phyloP scores from a whole-genome alignment of 2,797 vertebrate genomes.

The Brachyalestes nurse region DNA sequence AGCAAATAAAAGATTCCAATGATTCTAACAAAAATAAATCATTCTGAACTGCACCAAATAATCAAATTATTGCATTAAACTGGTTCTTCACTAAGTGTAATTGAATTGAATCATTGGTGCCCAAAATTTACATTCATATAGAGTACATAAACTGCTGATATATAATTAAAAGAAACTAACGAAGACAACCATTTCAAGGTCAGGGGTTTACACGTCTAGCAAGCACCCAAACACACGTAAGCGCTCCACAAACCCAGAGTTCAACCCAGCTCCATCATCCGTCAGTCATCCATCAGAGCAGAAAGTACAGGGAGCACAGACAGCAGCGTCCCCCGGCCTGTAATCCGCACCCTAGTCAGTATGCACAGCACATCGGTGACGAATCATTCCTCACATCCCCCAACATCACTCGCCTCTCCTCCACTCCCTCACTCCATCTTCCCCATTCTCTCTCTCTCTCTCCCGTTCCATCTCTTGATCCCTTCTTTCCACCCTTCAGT shows the following conservation, averaged over 20 bases:
- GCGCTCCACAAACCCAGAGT: not conserved
- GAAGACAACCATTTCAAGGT: not conserved
- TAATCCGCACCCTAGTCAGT: conserved; percentile 8
- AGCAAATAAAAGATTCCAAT: too few relatives aligned
- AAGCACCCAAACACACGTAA: not conserved
- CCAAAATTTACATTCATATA: too few relatives aligned
- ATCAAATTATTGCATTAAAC: too few relatives aligned
- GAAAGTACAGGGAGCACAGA: not conserved
- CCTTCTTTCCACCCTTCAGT: conserved; percentile 31
- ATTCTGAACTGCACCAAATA: too few relatives aligned
- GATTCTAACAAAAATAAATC: too few relatives aligned
- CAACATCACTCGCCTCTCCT: conserved; percentile 6
- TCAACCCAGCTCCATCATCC: too few relatives aligned
- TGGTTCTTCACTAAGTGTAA: too few relatives aligned
- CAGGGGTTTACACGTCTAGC: not conserved
- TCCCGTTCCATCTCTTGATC: conserved; percentile 6
- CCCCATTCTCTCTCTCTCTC: not conserved
- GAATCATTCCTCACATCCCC: conserved; percentile 33
- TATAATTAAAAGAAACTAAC: not conserved
- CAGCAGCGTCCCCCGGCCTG: not conserved
- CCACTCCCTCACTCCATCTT: conserved; percentile 1
- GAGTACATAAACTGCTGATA: too few relatives aligned
- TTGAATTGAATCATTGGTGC: too few relatives aligned
- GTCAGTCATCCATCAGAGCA: not conserved
- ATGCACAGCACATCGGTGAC: conserved; percentile 39